These are phyloP conservation scores for Ormyrus labotus DNA, from an alignment of 2,888 invertebrate species.

Conservation along the genomic window DNA sequence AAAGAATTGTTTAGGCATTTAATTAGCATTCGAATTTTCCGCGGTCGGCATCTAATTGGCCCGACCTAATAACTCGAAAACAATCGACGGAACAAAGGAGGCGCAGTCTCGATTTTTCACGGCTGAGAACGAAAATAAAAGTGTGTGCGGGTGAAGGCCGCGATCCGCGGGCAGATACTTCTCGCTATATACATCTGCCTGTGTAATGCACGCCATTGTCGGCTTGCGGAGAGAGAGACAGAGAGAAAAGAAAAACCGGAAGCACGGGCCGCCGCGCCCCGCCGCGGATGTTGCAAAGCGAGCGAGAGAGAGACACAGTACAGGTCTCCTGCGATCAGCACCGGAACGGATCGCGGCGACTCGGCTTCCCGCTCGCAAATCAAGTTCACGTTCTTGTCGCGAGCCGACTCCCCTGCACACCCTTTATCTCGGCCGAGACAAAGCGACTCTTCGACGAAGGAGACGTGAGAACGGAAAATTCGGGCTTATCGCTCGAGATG, in stretches of 20 bases:
- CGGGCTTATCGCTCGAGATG: too few relatives aligned
- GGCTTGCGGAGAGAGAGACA: neutral
- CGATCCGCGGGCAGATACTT: conserved; percentile 37
- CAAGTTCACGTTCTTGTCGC: conserved; percentile 30
- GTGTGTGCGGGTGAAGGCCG: conserved; percentile 34
- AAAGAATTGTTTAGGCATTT: too few relatives aligned
- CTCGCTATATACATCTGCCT: conserved; percentile 26
- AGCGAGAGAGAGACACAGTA: conserved; percentile 39
- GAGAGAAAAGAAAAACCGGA: conserved; percentile 68
- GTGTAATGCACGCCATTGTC: conserved; percentile 5
- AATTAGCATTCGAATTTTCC: too few relatives aligned
- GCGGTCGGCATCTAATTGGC: too few relatives aligned
- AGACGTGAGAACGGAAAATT: neutral
- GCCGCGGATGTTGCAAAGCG: conserved; percentile 70
- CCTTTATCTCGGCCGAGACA: neutral
- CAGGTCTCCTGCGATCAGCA: conserved; percentile 59
- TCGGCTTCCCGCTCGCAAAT: conserved; percentile 30
- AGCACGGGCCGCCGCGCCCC: conserved; percentile 68
- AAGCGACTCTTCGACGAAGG: neutral
- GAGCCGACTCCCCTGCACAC: neutral
- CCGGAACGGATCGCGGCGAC: conserved; percentile 63
- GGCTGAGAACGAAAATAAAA: conserved; percentile 37
- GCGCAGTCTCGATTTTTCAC: conserved; percentile 10
- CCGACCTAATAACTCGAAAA: too few relatives aligned
- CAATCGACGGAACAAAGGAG: neutral